Percentiles rank a stretch among this genome's conserved stretches.
Conservation (phyloP, 2,888 invertebrate genomes). For the Eulithis prunata region DNA sequence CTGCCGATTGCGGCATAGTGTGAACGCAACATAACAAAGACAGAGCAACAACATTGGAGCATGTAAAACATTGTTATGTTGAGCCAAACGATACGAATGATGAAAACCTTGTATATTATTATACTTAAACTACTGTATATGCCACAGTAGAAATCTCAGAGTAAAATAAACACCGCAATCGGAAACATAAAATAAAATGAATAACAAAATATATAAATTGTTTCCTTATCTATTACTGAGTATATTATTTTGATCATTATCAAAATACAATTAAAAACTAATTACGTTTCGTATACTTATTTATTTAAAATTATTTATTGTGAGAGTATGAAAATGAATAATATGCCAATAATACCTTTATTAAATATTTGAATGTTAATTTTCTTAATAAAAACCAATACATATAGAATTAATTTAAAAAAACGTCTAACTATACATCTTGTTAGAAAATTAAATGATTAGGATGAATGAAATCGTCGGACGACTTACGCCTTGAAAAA, state of each 20-base stretch:
- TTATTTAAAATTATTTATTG: conserved; percentile 36
- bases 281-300: conserved; percentile 44
- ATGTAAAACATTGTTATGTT: too few species aligned
- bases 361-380: conserved; percentile 45
- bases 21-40: too few species aligned
- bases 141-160: too few species aligned
- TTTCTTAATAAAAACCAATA: conserved; percentile 45
- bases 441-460: not conserved
- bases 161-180: too few species aligned
- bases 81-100: too few species aligned
- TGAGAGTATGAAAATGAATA: conserved; percentile 44
- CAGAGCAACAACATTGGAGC: too few species aligned
- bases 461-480: not conserved
- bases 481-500: conserved; percentile 17
- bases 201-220: conserved; percentile 32
- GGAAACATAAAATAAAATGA: not conserved
- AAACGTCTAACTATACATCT: conserved; percentile 25
- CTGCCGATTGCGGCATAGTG: too few species aligned
- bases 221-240: conserved; percentile 66
- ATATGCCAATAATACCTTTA: conserved; percentile 46
- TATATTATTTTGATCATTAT: conserved; percentile 76
- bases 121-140: too few species aligned
- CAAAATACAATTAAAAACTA: conserved; percentile 52
- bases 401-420: conserved; percentile 20
- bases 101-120: too few species aligned